A percentile compares a stretch with the other conserved stretches of the same genome.
phyloP scores from a whole-genome alignment of 2,888 invertebrate species.

The Tenthredo amoena region DNA sequence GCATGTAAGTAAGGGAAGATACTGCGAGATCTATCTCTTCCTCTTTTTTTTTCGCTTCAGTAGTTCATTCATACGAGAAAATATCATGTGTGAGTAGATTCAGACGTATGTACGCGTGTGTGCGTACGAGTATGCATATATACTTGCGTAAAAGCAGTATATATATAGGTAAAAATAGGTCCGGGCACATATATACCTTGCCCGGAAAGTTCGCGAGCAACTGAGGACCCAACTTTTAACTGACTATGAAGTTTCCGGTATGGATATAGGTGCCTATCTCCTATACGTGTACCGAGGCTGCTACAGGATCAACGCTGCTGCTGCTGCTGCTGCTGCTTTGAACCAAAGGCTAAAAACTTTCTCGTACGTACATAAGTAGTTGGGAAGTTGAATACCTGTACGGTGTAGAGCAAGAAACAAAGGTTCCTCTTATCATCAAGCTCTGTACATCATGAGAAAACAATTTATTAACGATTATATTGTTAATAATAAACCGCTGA shows the following conservation, averaged over 20 bases:
- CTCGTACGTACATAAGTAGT: background rate
- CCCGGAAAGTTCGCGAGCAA: background rate
- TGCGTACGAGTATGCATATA: background rate
- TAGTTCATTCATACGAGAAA: background rate
- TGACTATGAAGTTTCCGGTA: conserved; percentile 8
- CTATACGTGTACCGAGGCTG: background rate
- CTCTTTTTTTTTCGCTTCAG: background rate
- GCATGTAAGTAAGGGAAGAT: background rate
- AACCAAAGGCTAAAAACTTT: conserved; percentile 14
- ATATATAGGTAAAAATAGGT: background rate
- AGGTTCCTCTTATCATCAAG: background rate
- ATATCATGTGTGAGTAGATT: background rate
- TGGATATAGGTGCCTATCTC: background rate
- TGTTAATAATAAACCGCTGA: background rate
- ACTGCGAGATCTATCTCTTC: background rate
- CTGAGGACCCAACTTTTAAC: conserved; percentile 13
- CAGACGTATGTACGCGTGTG: background rate
- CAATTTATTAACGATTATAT: background rate
- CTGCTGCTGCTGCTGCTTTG: background rate
- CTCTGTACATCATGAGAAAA: background rate
- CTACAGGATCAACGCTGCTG: background rate
- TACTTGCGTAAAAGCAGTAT: background rate
- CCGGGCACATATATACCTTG: background rate
- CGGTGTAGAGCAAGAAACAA: background rate
- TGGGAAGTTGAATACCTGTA: background rate